Evolutionary conservation across 2,888 invertebrate species (phyloP).

Genomic region (Atherix ibis): DNA sequence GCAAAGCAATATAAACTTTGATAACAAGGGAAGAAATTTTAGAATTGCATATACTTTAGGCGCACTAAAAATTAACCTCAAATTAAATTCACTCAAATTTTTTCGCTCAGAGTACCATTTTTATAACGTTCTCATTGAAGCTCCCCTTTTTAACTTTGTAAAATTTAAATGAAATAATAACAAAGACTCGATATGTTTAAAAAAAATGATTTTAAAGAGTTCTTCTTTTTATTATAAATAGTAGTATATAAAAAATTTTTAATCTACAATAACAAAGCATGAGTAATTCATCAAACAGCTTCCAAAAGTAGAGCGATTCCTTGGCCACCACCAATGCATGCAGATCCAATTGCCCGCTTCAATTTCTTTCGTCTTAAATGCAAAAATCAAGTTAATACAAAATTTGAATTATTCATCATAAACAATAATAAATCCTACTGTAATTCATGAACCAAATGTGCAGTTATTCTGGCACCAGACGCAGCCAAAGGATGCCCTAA

Average conservation of each 20-base stretch:
- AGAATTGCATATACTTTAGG: too few relatives aligned
- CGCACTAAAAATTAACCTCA: too few relatives aligned
- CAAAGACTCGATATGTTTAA: neutral
- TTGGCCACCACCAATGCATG: slow-evolving; percentile 97
- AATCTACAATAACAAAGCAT: neutral
- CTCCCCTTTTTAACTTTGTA: too few relatives aligned
- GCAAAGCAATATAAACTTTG: too few relatives aligned
- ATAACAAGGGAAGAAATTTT: too few relatives aligned
- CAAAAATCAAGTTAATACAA: slow-evolving; percentile 9
- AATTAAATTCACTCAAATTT: too few relatives aligned
- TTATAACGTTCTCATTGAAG: too few relatives aligned
- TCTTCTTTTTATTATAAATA: neutral
- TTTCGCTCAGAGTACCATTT: too few relatives aligned
- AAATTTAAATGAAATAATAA: neutral
- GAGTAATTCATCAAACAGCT: slow-evolving; percentile 35
- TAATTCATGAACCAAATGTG: slow-evolving; percentile 81
- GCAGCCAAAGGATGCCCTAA: slow-evolving; percentile 96
- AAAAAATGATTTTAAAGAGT: neutral
- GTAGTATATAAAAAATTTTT: neutral
- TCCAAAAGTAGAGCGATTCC: slow-evolving; percentile 91
- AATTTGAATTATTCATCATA: slow-evolving; percentile 10
- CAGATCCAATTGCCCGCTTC: slow-evolving; percentile 83
- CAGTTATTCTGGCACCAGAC: slow-evolving; percentile 81
- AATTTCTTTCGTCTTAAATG: slow-evolving; percentile 58
- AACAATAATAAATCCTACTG: slow-evolving; percentile 40